A percentile compares a stretch with the other conserved stretches of the same genome.
These are phyloP conservation scores for Vicugna pacos DNA, from an alignment of 2,113 vertebrate genomes.

Conservation along the genomic window DNA sequence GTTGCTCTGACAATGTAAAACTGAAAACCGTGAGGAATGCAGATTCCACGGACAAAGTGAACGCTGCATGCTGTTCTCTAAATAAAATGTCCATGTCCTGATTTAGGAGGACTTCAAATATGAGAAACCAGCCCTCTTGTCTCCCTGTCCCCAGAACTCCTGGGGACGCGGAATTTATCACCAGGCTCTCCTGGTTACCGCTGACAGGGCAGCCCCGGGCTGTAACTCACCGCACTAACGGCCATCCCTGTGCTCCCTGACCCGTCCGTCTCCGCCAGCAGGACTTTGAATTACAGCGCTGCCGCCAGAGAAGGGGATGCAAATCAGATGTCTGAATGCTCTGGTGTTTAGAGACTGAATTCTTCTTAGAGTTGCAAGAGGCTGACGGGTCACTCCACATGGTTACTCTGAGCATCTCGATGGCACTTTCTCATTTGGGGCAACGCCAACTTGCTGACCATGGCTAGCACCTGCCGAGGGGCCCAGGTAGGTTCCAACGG, in stretches of 20 bases:
- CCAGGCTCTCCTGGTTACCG: conserved; percentile 67
- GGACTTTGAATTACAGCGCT: conserved; percentile 62
- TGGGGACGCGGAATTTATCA: conserved; percentile 74
- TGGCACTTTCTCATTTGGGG: not conserved
- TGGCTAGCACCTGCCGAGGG: conserved; percentile 58
- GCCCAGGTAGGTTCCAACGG: conserved; percentile 55
- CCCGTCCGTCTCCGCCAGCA: conserved; percentile 46
- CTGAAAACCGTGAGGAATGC: not conserved
- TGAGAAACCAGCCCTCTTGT: conserved; percentile 41
- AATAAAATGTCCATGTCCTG: conserved; percentile 51
- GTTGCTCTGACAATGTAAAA: not conserved
- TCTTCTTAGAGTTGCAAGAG: conserved; percentile 36
- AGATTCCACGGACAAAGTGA: not conserved
- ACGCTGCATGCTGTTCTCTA: not conserved
- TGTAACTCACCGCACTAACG: conserved; percentile 64
- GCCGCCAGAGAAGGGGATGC: conserved; percentile 37
- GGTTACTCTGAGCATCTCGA: not conserved
- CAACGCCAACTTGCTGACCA: conserved; percentile 38
- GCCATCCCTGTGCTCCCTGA: conserved; percentile 70
- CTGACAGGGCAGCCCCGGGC: conserved; percentile 38
- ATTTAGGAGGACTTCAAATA: conserved; percentile 67
- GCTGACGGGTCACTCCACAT: conserved; percentile 12
- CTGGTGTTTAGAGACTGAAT: conserved; percentile 18
- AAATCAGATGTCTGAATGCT: conserved; percentile 68
- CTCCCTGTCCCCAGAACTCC: conserved; percentile 57